Evolutionary conservation across 2,888 invertebrate species (phyloP), one percentile per base, ranked within the genome.

Genomic region (Polyommatus icarus): DNA sequence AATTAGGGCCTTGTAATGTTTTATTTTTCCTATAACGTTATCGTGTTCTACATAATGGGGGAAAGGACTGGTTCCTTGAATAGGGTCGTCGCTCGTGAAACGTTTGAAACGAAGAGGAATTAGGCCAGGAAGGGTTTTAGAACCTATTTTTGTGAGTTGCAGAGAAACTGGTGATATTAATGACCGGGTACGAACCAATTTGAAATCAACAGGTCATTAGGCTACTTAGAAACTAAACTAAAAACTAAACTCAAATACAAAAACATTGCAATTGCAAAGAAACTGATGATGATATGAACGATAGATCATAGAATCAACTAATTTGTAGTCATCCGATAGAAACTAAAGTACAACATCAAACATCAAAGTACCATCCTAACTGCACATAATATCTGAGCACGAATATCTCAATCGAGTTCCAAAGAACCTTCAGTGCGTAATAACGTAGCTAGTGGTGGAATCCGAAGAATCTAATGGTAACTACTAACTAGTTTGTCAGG

Each of bases 401-500:
- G 67, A 61, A 0, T 12, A 67, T 67, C 29, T 67, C 61, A 67
- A 67, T 67, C 15, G 29, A 67, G 67, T 67, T 15, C 29, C 15
- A 5, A 32, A 32, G 67, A 73, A 50, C 46, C 46, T 75, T 75
- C 18, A 50, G 32, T 75, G 73, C 46, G 50, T 75, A 50, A 50
- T 75, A 73, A 46, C 73, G 50, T 71, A 77, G 29, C n/a, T 29
- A 77, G 77, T 77, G 59, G 24, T 76, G 76, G 80, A 80, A 81
- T 80, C 79, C 80, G 78, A 79, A 80, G 80, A 81, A 82, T 82
- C 79, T 79, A 79, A 79, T 85, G 83, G 81, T 85, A 85, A 84
- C 32, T 32, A 32, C 32, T 32, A 32, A 32, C 83, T 82, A 81
- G 84, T 85, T 84, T 85, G 84, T 87, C 82, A 85, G 85, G 86